Conservation (phyloP, 2,113 vertebrate species). For the Diglossa brunneiventris region DNA sequence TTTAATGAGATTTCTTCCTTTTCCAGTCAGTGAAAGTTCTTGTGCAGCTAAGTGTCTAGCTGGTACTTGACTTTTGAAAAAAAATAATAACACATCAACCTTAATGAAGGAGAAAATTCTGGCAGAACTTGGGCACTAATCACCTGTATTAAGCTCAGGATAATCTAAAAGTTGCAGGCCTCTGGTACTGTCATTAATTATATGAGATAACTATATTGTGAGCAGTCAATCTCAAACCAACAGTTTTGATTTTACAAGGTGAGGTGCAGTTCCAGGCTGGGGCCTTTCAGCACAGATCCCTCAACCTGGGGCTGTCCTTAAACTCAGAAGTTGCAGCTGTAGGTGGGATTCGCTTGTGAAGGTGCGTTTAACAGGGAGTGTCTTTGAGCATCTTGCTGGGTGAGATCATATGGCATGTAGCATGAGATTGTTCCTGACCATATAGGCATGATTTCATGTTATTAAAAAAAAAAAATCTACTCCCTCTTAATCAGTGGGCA, state of each 20-base stretch:
- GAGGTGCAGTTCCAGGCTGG: background rate
- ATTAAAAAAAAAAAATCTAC: background rate
- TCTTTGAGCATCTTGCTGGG: background rate
- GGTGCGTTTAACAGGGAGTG: background rate
- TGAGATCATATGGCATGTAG: background rate
- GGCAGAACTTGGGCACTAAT: background rate
- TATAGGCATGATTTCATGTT: background rate
- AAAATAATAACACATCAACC: background rate
- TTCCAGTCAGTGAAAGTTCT: background rate
- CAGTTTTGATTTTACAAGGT: background rate
- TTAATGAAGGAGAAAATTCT: background rate
- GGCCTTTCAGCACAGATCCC: background rate
- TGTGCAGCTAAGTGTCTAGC: background rate
- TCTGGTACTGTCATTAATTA: background rate
- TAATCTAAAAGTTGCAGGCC: background rate
- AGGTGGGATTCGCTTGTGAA: background rate
- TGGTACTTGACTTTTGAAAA: background rate
- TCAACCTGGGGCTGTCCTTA: background rate
- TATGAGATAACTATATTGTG: background rate
- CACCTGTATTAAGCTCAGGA: background rate
- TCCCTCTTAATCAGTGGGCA: background rate
- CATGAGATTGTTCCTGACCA: background rate
- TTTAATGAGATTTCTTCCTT: constrained; percentile 15
- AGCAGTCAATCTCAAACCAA: background rate
- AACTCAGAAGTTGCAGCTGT: rapidly evolving